These are phyloP conservation scores for Aelia acuminata DNA, from an alignment of 2,888 invertebrate species.

Conservation along the genomic window DNA sequence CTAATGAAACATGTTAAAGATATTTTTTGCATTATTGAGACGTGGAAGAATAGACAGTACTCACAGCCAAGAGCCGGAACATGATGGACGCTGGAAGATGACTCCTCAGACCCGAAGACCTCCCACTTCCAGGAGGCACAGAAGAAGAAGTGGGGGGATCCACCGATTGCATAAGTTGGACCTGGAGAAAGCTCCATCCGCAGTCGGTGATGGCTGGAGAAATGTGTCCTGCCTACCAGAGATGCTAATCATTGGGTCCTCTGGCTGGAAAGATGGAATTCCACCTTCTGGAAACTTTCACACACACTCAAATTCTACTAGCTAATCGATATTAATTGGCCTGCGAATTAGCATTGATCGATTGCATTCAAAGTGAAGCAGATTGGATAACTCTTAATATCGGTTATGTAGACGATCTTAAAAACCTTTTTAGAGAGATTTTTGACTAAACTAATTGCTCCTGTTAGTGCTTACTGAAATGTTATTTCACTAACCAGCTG, in stretches of 20 bases:
- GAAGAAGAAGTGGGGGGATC: background rate
- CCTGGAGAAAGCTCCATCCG: background rate
- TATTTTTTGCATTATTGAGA: background rate
- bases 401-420: background rate
- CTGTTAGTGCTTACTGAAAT: background rate
- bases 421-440: background rate
- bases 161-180: background rate
- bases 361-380: background rate
- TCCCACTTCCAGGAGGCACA: background rate
- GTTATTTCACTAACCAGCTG: too few relatives aligned
- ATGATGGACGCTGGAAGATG: background rate
- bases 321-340: background rate
- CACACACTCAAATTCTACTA: background rate
- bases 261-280: background rate
- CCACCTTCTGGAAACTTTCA: background rate
- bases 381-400: background rate
- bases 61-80: conserved; percentile 3
- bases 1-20: background rate
- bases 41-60: too few relatives aligned
- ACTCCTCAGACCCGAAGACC: background rate
- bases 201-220: background rate
- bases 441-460: background rate
- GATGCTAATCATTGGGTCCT: background rate
- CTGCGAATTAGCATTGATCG: background rate
- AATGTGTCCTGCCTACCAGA: conserved; percentile 1